Evolutionary conservation across 2,888 invertebrate species (phyloP), one percentile per base, ranked within the genome.

Genomic region (Augochlorella aurata): DNA sequence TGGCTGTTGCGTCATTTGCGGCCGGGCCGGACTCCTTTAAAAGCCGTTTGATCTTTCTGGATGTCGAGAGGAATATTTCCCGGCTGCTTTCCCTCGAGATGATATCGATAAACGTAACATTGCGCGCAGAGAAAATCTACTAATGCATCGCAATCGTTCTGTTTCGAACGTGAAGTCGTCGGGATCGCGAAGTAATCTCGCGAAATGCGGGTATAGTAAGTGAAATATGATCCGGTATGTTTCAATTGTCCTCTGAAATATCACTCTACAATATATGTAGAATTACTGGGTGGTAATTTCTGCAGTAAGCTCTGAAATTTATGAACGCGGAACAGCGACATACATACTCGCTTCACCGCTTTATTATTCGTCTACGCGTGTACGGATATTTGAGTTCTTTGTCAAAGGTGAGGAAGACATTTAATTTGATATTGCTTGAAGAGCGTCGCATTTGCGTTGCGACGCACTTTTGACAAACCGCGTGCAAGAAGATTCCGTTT

Each of bases 401-500:
- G 38, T 5, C 38, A 5, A 38, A 38, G 38, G 5, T 5, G 38
- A 38, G 5, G 3, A 7, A 38, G 38, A 38, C 7, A 38, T 7
- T 38, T 38, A 38, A 5, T 38, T 38, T 5, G 38, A 38, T 38
- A 38, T 38, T 38, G n/a, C n/a, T n/a, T n/a, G n/a, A n/a, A n/a
- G n/a, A n/a, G n/a, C n/a, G n/a, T n/a, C n/a, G n/a, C n/a, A n/a
- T n/a, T n/a, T n/a, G n/a, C n/a, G n/a, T n/a, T n/a, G n/a, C n/a
- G n/a, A n/a, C n/a, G n/a, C n/a, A n/a, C n/a, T n/a, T n/a, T n/a
- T n/a, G n/a, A n/a, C n/a, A n/a, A n/a, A n/a, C n/a, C n/a, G n/a
- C n/a, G n/a, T n/a, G 38, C 10, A 18, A 29, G 50, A n/a, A 66
- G 49, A n/a, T 44, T 18, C 52, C 38, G 44, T 75, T 79, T 49